Evolutionary conservation across 2,888 invertebrate genomes (phyloP).

Genomic region (Acleris literana): DNA sequence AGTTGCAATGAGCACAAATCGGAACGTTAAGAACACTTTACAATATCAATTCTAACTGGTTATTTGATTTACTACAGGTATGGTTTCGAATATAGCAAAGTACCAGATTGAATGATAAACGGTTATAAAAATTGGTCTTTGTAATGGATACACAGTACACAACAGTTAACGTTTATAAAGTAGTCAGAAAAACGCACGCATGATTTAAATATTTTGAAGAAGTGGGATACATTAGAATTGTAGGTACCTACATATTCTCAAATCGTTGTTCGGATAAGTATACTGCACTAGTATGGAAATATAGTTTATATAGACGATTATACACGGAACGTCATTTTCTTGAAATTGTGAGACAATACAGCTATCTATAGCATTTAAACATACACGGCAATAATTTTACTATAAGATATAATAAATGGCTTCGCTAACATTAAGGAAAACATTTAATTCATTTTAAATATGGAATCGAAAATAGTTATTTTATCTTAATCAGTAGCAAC

Average conservation of each 20-base stretch:
- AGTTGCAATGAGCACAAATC: too few species aligned
- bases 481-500: slow-evolving; percentile 29
- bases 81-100: slow-evolving; percentile 11
- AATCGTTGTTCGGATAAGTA: slow-evolving; percentile 3
- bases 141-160: slow-evolving; percentile 41
- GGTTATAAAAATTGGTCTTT: slow-evolving; percentile 53
- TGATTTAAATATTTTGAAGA: slow-evolving; percentile 13
- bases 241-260: too few species aligned
- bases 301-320: neutral
- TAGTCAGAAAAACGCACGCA: slow-evolving; percentile 22
- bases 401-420: slow-evolving; percentile 24
- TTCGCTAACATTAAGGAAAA: slow-evolving; percentile 27
- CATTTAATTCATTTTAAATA: slow-evolving; percentile 18
- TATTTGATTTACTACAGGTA: slow-evolving; percentile 14
- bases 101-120: slow-evolving; percentile 39
- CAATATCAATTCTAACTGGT: neutral
- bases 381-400: slow-evolving; percentile 25
- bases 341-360: neutral
- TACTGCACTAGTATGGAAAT: neutral
- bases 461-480: slow-evolving; percentile 26
- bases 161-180: slow-evolving; percentile 32
- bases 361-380: slow-evolving; percentile 8
- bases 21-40: too few species aligned
- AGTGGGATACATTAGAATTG: neutral
- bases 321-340: neutral